Base-by-base conservation (phyloP, 2,797 vertebrate species). In the Prunella strophiata region DNA sequence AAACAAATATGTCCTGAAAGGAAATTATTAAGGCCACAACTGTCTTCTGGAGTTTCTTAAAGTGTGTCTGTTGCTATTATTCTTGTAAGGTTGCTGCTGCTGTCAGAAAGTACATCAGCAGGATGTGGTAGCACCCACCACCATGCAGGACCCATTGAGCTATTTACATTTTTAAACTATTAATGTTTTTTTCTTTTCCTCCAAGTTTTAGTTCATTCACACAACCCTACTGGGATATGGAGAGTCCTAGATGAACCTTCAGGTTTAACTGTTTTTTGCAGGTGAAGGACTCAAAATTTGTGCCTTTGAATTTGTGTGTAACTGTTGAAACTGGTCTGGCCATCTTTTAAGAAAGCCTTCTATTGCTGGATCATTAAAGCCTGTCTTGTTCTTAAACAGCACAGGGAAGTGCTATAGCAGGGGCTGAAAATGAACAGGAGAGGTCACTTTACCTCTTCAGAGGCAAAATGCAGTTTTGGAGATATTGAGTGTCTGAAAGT, bases 101-200 rank as follows among this genome's bases (percentile, higher is more conserved):
- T 80, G 30, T 51, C 32, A 72, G 78, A 74, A 92, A 40, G 83
- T 58, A 13, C 10, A 27, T 23, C 15, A 30, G 38, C 19, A 38
- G 34, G 7, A 16, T 72, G 25, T 2, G 1, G 50, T 43, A 47
- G 65, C n/a, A 62, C 18, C 13, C 10, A 42, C 9, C 5, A 12
- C 27, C 43, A 51, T 25, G 17, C 13, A 36, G 21, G 13, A n/a
- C 9, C 14, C 9, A 9, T 3, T 48, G 40, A 91, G 9, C 15
- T 82, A 9, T 50, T 68, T 7, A 63, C 38, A 13, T 23, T 85
- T 68, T 58, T 17, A 6, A 85, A 62, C 16, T 34, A 20, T 50
- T 21, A 7, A 1, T 11, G 3, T 8, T 55, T 7, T 7, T 27
- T 70, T 48, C 15, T 52, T 32, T 54, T 9, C 0, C 10, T 10